Evolutionary conservation across 2,797 vertebrate genomes (phyloP).

Genomic region (Pipistrellus nathusii): DNA sequence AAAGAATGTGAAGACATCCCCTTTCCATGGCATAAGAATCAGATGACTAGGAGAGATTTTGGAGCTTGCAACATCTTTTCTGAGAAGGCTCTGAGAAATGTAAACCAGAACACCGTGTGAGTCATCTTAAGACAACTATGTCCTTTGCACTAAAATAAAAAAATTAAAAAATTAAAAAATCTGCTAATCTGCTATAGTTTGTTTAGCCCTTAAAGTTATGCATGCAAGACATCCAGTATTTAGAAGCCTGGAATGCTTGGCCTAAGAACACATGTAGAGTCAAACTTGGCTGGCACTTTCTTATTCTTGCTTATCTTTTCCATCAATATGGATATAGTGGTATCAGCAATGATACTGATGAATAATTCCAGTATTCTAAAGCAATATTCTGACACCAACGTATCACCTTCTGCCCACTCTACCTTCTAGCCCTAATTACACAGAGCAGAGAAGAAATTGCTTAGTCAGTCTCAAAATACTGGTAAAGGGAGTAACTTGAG

Average conservation of each 20-base stretch:
- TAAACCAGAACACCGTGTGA: slow-evolving; percentile 49
- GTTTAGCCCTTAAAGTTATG: slow-evolving; percentile 56
- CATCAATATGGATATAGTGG: background rate
- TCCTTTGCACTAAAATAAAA: slow-evolving; percentile 35
- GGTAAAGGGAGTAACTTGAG: slow-evolving; percentile 10
- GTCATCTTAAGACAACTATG: slow-evolving; percentile 56
- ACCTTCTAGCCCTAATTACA: background rate
- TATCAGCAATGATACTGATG: background rate
- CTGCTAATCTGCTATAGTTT: slow-evolving; percentile 12
- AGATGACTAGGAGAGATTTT: slow-evolving; percentile 59
- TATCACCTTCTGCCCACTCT: too few species aligned
- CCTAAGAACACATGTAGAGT: background rate
- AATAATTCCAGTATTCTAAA: background rate
- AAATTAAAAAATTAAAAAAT: background rate
- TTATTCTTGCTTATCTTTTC: background rate
- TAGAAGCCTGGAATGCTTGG: background rate
- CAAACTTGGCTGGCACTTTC: background rate
- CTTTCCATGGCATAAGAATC: background rate
- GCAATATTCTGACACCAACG: background rate
- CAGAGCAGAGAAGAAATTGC: slow-evolving; percentile 24
- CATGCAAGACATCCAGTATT: background rate
- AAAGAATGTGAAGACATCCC: slow-evolving; percentile 53
- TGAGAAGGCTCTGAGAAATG: slow-evolving; percentile 57
- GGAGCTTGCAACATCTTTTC: slow-evolving; percentile 71
- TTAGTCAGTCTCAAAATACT: slow-evolving; percentile 29